Evolutionary conservation across 2,888 invertebrate genomes (phyloP), one percentile per base, ranked within the genome.

Genomic region (Fissipunctia ypsillon): DNA sequence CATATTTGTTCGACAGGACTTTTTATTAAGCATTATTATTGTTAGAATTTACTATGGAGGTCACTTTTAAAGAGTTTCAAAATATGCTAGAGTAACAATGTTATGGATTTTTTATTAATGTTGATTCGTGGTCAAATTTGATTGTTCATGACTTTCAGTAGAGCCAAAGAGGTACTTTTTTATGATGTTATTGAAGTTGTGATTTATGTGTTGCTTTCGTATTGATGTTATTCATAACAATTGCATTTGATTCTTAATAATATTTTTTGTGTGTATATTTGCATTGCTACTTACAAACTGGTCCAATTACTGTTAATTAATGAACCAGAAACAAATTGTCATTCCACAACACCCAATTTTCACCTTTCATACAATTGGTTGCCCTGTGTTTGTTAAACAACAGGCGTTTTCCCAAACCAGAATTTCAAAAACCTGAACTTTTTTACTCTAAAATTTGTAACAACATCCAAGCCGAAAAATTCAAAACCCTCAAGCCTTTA

Each of bases 401-500:
- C 28, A 43, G 19, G 14, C 1, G 25, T 54, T n/a, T 16, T 5
- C 14, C 2, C 14, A 45, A 52, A 45, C 31, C 45, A 25, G 9
- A 50, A n/a, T 25, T 25, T 19, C 4, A 63, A 48, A 74, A 48
- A 19, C 43, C 10, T n/a, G 0, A 59, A 59, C 28, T 45, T 45
- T 50, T 67, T 25, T 4, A 41, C 22, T 16, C 22, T 0, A 69
- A 63, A 28, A 66, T 22, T 61, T 28, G 22, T 3, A 73, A 75
- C 59, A 77, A 77, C 35, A 69, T 71, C 9, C 19, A 35, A 54
- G 54, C 68, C 52, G 80, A 35, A 64, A 63, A 57, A 45, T 22
- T 3, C 3, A 65, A 80, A 54, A 66, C 66, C 66, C 70, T 2
- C 59, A 65, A 76, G 61, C 76, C 72, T 70, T 81, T 71, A 83